Percentiles rank a stretch among this genome's conserved stretches.
These are phyloP conservation scores for Festucalex cinctus DNA, from an alignment of 2,113 vertebrate genomes.

Conservation along the genomic window DNA sequence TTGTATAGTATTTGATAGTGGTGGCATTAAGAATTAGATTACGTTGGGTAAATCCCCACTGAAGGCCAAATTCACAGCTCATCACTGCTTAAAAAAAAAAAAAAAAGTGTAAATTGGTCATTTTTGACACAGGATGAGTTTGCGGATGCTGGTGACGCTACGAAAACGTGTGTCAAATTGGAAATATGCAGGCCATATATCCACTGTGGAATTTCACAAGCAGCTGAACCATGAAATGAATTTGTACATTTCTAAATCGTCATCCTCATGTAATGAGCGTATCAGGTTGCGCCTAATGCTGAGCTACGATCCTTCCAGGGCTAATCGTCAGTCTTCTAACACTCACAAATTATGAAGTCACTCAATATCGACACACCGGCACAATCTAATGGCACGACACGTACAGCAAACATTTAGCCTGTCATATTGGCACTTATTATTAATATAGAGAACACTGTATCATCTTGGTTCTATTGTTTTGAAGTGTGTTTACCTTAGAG, in stretches of 20 bases:
- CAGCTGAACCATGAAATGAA: neutral
- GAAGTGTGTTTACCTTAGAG: neutral
- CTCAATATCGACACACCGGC: neutral
- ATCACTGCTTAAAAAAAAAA: neutral
- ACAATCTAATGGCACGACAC: neutral
- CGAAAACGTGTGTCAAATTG: neutral
- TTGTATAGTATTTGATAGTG: too few species aligned
- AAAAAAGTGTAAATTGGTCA: neutral
- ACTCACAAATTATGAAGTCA: neutral
- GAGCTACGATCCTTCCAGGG: neutral
- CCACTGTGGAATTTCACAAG: neutral
- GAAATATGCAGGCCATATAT: neutral
- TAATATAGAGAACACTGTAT: neutral
- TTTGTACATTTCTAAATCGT: constrained; percentile 1
- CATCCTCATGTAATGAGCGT: neutral
- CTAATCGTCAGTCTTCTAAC: neutral
- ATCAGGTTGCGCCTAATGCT: neutral
- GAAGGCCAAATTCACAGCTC: too few species aligned
- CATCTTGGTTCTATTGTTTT: neutral
- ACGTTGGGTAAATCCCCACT: too few species aligned
- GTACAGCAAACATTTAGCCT: neutral
- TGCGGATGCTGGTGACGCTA: neutral
- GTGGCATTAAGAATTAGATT: too few species aligned
- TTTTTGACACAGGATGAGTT: neutral
- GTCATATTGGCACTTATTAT: neutral